Base-by-base conservation (phyloP, 2,888 invertebrate species). In the Melikaiella ostensackeni region DNA sequence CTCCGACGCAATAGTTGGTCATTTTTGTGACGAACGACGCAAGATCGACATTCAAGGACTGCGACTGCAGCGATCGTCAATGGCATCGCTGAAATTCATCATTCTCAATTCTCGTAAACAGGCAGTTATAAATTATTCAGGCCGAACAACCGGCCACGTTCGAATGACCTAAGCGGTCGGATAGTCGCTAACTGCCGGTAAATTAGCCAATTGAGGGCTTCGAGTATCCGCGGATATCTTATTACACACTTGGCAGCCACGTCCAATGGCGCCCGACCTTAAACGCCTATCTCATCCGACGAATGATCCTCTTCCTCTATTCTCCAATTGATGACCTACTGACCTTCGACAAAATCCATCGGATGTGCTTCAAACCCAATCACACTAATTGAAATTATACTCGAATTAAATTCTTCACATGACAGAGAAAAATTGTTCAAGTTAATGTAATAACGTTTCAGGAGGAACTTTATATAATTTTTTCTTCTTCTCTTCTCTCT, bases 141-240 rank as follows among this genome's bases (percentile, higher is more conserved):
- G 91, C 90, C 90, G 91, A 91, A 90, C 88, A 86, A 86, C 85
- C 85, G 85, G 87, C 87, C 83, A 86, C 83, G 89, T 89, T 88
- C 85, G 88, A 87, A 91, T 91, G 90, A 91, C 89, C 90, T 91
- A 90, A 90, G 89, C 90, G 89, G 84, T 90, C 87, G 89, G 88
- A 90, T 88, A 89, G 89, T 88, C 85, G 86, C 89, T 90, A 91
- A 91, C 91, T 90, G 91, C 89, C 88, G 89, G 89, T 90, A 90
- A 91, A 91, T 91, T 91, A 91, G 89, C 91, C 91, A 91, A 91
- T 91, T 91, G 91, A 91, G 91, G 90, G 89, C 91, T 91, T 91
- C 91, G 91, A 91, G 91, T 91, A 91, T 91, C 91, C 91, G 91
- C 91, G 91, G 91, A 91, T 91, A 91, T 91, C 91, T 91, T 91